Evolutionary conservation across 2,797 vertebrate genomes (phyloP).

Genomic region (Mormyrops boulengeri): DNA sequence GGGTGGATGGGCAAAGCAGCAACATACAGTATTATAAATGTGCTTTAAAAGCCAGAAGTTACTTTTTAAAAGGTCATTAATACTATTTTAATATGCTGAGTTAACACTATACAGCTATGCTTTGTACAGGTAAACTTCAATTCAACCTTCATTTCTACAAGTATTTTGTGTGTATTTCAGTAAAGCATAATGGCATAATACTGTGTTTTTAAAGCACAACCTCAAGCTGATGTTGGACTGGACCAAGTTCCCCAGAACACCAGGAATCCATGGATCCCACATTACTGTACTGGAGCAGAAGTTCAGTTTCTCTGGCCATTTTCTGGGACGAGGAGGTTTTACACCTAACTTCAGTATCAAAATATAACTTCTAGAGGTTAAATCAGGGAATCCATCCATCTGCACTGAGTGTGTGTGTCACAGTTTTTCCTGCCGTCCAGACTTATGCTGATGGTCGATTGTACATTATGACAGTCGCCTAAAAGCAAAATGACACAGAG

Average conservation of each 20-base stretch:
- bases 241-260: background rate
- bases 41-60: background rate
- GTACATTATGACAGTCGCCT: slow-evolving; percentile 7
- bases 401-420: background rate
- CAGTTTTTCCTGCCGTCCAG: background rate
- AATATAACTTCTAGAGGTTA: background rate
- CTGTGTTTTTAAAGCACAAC: background rate
- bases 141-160: background rate
- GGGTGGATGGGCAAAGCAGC: background rate
- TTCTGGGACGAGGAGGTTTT: background rate
- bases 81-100: background rate
- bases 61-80: background rate
- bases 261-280: background rate
- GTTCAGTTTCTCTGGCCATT: background rate
- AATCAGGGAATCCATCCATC: background rate
- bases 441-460: background rate
- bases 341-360: background rate
- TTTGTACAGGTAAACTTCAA: background rate
- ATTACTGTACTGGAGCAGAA: background rate
- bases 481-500: background rate
- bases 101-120: background rate
- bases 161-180: background rate
- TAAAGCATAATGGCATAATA: background rate
- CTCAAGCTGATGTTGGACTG: background rate
- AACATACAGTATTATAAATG: background rate